phyloP scores from a whole-genome alignment of 2,113 vertebrate genomes.

The Protomyctophum bolini region DNA sequence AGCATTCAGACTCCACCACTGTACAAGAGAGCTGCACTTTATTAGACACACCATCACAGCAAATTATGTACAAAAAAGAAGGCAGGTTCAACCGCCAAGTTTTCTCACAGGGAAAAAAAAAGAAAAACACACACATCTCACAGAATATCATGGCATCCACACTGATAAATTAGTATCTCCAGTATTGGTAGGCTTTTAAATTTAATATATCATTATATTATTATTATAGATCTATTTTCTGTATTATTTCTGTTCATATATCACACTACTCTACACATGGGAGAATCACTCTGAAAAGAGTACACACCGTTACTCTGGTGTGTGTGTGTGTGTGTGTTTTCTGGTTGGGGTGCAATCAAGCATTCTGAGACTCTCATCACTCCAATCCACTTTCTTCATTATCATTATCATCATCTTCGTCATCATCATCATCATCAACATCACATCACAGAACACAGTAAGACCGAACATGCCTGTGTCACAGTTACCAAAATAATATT shows the following conservation, averaged over 20 bases:
- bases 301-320: slow-evolving; percentile 50
- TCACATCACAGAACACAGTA: slow-evolving; percentile 80
- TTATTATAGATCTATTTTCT: slow-evolving; percentile 78
- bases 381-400: slow-evolving; percentile 34
- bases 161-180: slow-evolving; percentile 78
- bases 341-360: slow-evolving; percentile 55
- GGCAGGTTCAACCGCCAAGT: slow-evolving; percentile 74
- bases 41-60: slow-evolving; percentile 85
- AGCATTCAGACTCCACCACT: slow-evolving; percentile 45
- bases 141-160: slow-evolving; percentile 88
- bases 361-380: slow-evolving; percentile 45
- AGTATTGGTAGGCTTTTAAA: slow-evolving; percentile 76
- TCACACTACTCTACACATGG: slow-evolving; percentile 83
- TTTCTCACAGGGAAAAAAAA: slow-evolving; percentile 78
- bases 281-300: slow-evolving; percentile 72
- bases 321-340: slow-evolving; percentile 44
- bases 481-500: slow-evolving; percentile 75
- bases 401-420: slow-evolving; percentile 21
- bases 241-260: slow-evolving; percentile 78
- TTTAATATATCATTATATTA: slow-evolving; percentile 68
- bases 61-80: slow-evolving; percentile 82
- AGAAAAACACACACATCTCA: slow-evolving; percentile 81
- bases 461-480: slow-evolving; percentile 83
- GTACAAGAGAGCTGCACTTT: slow-evolving; percentile 86
- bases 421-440: slow-evolving; percentile 31